Evolutionary conservation across 2,888 invertebrate genomes (phyloP), one percentile per base, ranked within the genome.

Genomic region (Meiosimyza decipiens): DNA sequence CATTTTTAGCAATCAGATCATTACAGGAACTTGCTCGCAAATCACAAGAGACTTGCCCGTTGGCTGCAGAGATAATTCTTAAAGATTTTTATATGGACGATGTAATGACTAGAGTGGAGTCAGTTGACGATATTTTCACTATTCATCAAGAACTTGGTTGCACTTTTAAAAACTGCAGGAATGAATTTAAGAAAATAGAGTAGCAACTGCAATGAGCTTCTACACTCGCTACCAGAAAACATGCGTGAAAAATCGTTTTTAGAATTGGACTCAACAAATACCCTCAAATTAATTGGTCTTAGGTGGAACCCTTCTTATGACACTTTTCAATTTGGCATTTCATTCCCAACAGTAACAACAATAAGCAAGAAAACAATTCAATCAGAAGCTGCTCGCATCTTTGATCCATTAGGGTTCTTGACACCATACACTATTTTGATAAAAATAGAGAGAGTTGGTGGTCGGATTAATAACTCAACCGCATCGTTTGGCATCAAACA

Each of bases 21-120:
- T 28, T 79, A 15, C 63, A 76, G 47, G 67, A 77, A 66, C 65
- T 80, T 13, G 81, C 76, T 1, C 50, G 64, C 13, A 71, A 74
- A 47, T 76, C 77, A 50, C 55, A 50, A 33, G 33, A 73, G 13
- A 65, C 33, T 1, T 77, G 71, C 68, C 77, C 78, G 0, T n/a
- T 68, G 28, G 78, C 77, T 9, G 28, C 76, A 18, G 65, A 70
- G 59, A 65, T 77, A 28, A 49, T 75, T 11, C 11, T 50, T 2
- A 67, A 71, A 28, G 77, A 77, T 52, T 77, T 80, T 33, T 81
- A 80, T 59, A 75, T 79, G 11, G 80, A 80, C 72, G 79, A 80
- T 51, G 57, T 76, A 5, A 72, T 77, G 55, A 74, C 75, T n/a
- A 75, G 76, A 9, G 68, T 65, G 47, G 71, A 74, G 33, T 50